Evolutionary conservation across 2,113 vertebrate genomes (phyloP).

Genomic region (Xenopus tropicalis): UCB_Xtro_10.0 CM004445.2:2744001-2744500

Average conservation of each 20-base stretch:
- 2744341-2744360: not conserved
- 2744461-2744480: too few species aligned
- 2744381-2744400: too few species aligned
- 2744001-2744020: slow-evolving; percentile 53
- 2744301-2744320: slow-evolving; percentile 31
- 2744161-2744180: slow-evolving; percentile 26
- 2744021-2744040: slow-evolving; percentile 53
- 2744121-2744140: slow-evolving; percentile 33
- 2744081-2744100: slow-evolving; percentile 41
- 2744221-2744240: slow-evolving; percentile 62
- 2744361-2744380: too few species aligned
- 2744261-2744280: slow-evolving; percentile 63
- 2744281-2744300: slow-evolving; percentile 60
- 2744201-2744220: too few species aligned
- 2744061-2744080: slow-evolving; percentile 47
- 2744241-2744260: slow-evolving; percentile 62
- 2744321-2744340: slow-evolving; percentile 27
- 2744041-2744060: slow-evolving; percentile 56
- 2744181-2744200: slow-evolving; percentile 37
- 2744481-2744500: too few species aligned
- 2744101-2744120: too few species aligned
- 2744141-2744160: slow-evolving; percentile 32
- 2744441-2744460: too few species aligned
- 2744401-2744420: too few species aligned
- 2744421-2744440: too few species aligned